Conservation (phyloP, 1,140 invertebrate species). For the Zaprionus camerounensis region DNA sequence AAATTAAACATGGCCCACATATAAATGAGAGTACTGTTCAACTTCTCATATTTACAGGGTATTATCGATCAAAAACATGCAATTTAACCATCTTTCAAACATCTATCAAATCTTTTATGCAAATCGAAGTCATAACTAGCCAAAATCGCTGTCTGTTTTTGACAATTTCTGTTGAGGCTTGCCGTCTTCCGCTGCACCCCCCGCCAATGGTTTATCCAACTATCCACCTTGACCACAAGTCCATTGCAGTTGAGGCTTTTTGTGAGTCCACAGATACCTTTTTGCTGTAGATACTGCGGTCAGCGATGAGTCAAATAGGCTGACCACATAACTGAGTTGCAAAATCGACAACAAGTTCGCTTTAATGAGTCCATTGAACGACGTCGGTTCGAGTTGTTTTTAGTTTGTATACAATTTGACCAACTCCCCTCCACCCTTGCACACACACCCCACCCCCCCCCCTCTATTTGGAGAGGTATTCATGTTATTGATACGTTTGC, state of each 20-base stretch:
- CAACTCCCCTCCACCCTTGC: neutral
- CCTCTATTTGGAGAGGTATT: neutral
- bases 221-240: constrained; percentile 16
- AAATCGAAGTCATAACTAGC: constrained; percentile 20
- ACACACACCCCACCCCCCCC: neutral
- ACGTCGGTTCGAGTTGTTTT: constrained; percentile 36
- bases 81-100: neutral
- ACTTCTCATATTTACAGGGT: neutral
- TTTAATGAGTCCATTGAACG: constrained; percentile 38
- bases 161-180: constrained; percentile 5
- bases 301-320: constrained; percentile 39
- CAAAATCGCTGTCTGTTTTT: constrained; percentile 5
- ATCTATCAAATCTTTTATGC: constrained; percentile 18
- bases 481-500: constrained; percentile 69
- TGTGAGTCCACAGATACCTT: constrained; percentile 19
- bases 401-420: constrained; percentile 20
- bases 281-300: constrained; percentile 38
- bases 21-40: neutral
- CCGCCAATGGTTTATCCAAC: neutral
- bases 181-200: neutral
- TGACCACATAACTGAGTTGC: constrained; percentile 41
- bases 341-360: constrained; percentile 42
- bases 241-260: constrained; percentile 18
- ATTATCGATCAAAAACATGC: neutral
- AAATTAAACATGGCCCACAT: too few relatives aligned